Percentiles rank a stretch among this genome's conserved stretches.
These are phyloP conservation scores for Sanderia malayensis DNA, from an alignment of 30 jellyfish, hydroid and myxozoan genomes.

Conservation along the genomic window DNA sequence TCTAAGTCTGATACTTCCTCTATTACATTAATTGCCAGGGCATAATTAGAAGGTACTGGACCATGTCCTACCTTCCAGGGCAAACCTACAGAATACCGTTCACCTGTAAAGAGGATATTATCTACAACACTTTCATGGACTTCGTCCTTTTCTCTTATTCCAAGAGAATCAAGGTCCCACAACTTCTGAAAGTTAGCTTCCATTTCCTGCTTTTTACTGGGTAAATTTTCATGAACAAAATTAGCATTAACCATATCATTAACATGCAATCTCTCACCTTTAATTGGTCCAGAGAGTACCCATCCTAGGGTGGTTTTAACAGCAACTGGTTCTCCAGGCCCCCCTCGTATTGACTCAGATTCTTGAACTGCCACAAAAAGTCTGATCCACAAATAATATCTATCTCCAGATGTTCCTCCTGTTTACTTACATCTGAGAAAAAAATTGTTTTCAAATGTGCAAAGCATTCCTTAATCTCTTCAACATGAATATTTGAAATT, in stretches of 20 bases:
- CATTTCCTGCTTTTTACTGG: slow-evolving; percentile 9
- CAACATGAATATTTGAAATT: slow-evolving; percentile 29
- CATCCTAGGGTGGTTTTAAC: slow-evolving; percentile 39
- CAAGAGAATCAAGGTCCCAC: slow-evolving; percentile 48
- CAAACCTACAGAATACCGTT: slow-evolving; percentile 29
- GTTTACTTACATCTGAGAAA: slow-evolving; percentile 27
- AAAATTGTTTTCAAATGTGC: slow-evolving; percentile 22
- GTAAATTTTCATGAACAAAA: slow-evolving; percentile 7
- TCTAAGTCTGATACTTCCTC: slow-evolving; percentile 18
- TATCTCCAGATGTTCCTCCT: slow-evolving; percentile 18
- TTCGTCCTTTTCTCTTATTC: slow-evolving; percentile 40
- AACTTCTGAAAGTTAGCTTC: slow-evolving; percentile 4
- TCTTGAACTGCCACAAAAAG: slow-evolving; percentile 22
- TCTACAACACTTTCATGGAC: slow-evolving; percentile 40
- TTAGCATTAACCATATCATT: slow-evolving; percentile 9
- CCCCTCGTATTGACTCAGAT: slow-evolving; percentile 21
- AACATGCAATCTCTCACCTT: slow-evolving; percentile 33
- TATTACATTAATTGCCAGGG: slow-evolving; percentile 5
- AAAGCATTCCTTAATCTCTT: slow-evolving; percentile 17
- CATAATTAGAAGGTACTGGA: slow-evolving; percentile 17
- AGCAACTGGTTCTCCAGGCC: slow-evolving; percentile 38
- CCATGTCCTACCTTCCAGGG: slow-evolving; percentile 33
- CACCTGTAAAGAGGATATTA: slow-evolving; percentile 22
- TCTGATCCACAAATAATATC: slow-evolving; percentile 39
- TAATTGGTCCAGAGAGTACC: slow-evolving; percentile 22